Conservation (phyloP, 1,140 invertebrate genomes). For the Thalassaphorura encarpata region DNA sequence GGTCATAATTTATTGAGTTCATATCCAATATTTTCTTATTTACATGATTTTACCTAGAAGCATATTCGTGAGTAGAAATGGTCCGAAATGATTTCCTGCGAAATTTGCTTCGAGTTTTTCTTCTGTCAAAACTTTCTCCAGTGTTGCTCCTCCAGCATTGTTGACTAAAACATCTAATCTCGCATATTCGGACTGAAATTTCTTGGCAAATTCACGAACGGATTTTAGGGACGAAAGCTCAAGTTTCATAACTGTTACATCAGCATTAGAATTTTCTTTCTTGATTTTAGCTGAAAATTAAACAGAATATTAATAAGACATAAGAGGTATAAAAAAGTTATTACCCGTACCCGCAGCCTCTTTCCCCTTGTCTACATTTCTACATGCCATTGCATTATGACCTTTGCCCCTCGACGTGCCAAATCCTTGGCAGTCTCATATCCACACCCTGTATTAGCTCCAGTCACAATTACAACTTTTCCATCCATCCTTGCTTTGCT, state of each 20-base stretch:
- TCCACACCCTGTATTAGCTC: constrained; percentile 67
- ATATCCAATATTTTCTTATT: too few species aligned
- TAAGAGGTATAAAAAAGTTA: too few species aligned
- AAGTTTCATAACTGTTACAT: constrained; percentile 34
- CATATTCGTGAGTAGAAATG: constrained; percentile 67
- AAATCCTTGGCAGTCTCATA: constrained; percentile 43
- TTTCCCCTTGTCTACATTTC: constrained; percentile 37
- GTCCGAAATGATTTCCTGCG: constrained; percentile 76
- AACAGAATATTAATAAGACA: too few species aligned
- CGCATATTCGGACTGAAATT: constrained; percentile 35
- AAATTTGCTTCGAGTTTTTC: constrained; percentile 42
- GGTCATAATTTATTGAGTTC: too few species aligned
- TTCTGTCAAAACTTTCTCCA: constrained; percentile 17
- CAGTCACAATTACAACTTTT: constrained; percentile 83
- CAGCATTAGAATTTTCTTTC: constrained; percentile 15
- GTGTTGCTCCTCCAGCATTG: constrained; percentile 40
- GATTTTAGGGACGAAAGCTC: constrained; percentile 37
- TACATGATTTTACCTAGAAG: constrained; percentile 55
- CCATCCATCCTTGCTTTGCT: constrained; percentile 58
- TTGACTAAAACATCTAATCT: constrained; percentile 46
- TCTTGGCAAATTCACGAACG: constrained; percentile 35
- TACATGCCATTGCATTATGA: constrained; percentile 44
- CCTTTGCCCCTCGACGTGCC: constrained; percentile 38
- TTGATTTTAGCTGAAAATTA: constrained; percentile 38
- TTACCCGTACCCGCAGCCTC: constrained; percentile 31